A percentile compares a stretch with the other conserved stretches of the same genome.
phyloP scores from a whole-genome alignment of 2,888 invertebrate species.

The Chymomyza caudatula region DNA sequence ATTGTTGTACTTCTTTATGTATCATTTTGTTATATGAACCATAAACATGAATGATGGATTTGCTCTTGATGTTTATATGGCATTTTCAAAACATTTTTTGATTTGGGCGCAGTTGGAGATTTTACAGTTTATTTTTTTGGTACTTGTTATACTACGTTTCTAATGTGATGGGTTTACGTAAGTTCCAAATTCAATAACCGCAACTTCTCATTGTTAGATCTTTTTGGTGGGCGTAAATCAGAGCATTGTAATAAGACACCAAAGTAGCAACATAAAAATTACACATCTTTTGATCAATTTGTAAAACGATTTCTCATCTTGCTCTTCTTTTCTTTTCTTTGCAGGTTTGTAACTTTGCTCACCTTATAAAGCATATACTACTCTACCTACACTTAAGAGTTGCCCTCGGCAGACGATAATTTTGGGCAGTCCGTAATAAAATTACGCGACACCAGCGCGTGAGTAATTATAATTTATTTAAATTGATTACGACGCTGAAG shows the following conservation, averaged over 20 bases:
- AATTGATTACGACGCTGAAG: constrained; percentile 60
- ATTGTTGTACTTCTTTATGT: constrained; percentile 18
- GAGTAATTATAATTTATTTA: constrained; percentile 70
- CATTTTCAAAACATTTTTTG: constrained; percentile 18
- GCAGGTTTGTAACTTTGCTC: constrained; percentile 48
- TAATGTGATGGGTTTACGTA: background rate
- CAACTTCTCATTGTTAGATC: background rate
- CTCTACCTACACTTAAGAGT: background rate
- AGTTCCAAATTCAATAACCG: background rate
- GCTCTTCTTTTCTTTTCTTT: constrained; percentile 27
- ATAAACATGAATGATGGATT: constrained; percentile 18
- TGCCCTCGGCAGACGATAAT: background rate
- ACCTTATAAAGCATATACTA: constrained; percentile 11
- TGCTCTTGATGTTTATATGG: constrained; percentile 27
- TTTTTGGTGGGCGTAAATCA: background rate
- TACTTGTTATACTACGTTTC: background rate
- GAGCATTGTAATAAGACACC: background rate
- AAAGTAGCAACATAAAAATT: background rate
- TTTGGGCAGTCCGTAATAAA: background rate
- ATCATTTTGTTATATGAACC: background rate
- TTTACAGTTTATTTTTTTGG: background rate
- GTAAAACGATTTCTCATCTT: background rate
- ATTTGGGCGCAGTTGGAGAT: constrained; percentile 1
- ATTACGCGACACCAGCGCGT: constrained; percentile 27
- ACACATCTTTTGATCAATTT: background rate